Evolutionary conservation across 2,797 vertebrate genomes (phyloP).

Genomic region (Anabas testudineus): DNA sequence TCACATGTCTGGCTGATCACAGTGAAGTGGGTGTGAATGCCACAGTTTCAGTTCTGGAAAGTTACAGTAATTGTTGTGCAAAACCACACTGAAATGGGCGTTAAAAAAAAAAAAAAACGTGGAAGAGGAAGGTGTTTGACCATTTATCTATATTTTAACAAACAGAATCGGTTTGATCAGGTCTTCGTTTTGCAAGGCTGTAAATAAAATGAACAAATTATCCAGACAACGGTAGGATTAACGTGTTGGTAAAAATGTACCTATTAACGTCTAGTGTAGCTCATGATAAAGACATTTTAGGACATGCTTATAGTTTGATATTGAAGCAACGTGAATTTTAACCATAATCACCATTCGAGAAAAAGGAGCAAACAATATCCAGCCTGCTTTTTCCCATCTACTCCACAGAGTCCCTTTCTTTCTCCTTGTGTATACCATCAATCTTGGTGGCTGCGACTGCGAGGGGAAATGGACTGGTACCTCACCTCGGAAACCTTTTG

Average conservation of each 20-base stretch:
- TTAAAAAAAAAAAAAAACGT: no score
- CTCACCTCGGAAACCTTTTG: slow-evolving; percentile 73
- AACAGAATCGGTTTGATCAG: neutral
- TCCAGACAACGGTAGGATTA: no score
- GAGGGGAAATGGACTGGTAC: slow-evolving; percentile 49
- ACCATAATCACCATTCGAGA: no score
- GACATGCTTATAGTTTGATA: neutral
- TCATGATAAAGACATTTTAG: neutral
- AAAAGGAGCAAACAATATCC: slow-evolving; percentile 43
- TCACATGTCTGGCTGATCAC: no score
- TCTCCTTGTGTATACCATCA: slow-evolving; percentile 37
- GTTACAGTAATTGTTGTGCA: no score
- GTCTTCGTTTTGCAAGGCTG: neutral
- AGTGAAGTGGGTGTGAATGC: no score
- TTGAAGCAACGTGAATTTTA: no score
- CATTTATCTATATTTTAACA: no score
- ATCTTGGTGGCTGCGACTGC: slow-evolving; percentile 44
- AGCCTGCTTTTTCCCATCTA: slow-evolving; percentile 33
- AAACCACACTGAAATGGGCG: no score
- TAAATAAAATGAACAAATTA: neutral
- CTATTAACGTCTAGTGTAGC: neutral
- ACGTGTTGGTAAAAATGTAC: no score
- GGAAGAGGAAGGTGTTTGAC: no score
- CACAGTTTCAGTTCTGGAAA: no score
- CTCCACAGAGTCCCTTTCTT: slow-evolving; percentile 13